phyloP scores from a whole-genome alignment of 2,888 invertebrate species.

The Drosophila mercatorum region DNA sequence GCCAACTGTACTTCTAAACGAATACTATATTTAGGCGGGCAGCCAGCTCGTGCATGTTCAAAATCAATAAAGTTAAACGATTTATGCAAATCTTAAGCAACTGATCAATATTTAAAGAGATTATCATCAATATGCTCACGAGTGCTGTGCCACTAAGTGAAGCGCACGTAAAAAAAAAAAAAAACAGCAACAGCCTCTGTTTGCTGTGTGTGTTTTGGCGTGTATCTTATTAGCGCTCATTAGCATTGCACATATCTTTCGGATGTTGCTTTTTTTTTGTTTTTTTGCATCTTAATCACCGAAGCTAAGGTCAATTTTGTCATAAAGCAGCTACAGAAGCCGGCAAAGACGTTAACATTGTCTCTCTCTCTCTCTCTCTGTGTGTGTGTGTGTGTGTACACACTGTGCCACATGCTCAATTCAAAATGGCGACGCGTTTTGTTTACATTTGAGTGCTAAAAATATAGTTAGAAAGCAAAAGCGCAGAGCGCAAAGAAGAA shows the following conservation, averaged over 20 bases:
- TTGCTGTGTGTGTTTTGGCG: slow-evolving; percentile 8
- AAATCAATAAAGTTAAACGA: slow-evolving; percentile 6
- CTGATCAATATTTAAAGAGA: slow-evolving; percentile 14
- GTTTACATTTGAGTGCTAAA: slow-evolving; percentile 52
- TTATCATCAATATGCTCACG: slow-evolving; percentile 13
- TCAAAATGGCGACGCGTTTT: slow-evolving; percentile 47
- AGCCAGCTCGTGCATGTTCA: not conserved
- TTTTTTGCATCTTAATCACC: slow-evolving; percentile 44
- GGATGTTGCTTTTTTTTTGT: slow-evolving; percentile 32
- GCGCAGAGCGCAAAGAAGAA: slow-evolving; percentile 12
- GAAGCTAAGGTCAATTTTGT: slow-evolving; percentile 56
- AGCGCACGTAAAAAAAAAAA: slow-evolving; percentile 3
- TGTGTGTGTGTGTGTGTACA: slow-evolving; percentile 33
- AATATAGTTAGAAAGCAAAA: slow-evolving; percentile 44
- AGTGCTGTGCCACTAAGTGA: slow-evolving; percentile 7
- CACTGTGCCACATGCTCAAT: slow-evolving; percentile 30
- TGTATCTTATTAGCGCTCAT: slow-evolving; percentile 46
- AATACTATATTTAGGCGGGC: not conserved
- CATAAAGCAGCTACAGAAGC: slow-evolving; percentile 41
- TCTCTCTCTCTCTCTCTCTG: not conserved
- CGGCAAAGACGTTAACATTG: slow-evolving; percentile 31
- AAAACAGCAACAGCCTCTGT: slow-evolving; percentile 8
- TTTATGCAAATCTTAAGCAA: slow-evolving; percentile 14
- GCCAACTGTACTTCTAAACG: not conserved
- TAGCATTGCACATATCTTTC: slow-evolving; percentile 39